Percentiles rank a stretch among this genome's conserved stretches.
Evolutionary conservation across 2,797 vertebrate genomes (phyloP).

Genomic region (Trachops cirrhosus): DNA sequence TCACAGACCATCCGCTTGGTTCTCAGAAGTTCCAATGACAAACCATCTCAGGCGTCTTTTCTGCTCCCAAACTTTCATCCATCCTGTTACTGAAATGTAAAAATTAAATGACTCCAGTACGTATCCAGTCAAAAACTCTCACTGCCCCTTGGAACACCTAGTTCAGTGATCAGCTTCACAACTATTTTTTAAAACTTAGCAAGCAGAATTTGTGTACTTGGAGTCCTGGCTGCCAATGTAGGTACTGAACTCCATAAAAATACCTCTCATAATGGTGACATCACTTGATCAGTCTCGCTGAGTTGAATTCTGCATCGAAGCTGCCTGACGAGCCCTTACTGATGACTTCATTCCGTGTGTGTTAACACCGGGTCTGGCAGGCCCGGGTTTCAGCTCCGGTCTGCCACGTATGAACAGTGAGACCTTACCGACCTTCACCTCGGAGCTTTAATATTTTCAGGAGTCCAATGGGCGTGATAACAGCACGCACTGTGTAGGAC

Average conservation of each 20-base stretch:
- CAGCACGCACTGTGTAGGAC: not conserved
- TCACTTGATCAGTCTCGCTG: not conserved
- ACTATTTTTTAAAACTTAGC: not conserved
- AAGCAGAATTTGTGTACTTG: not conserved
- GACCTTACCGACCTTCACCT: not conserved
- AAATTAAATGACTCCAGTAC: not conserved
- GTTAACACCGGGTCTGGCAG: not conserved
- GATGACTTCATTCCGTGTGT: not conserved
- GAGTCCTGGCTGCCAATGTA: not conserved
- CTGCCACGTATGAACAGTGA: not conserved
- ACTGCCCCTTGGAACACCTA: not conserved
- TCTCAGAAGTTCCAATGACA: not conserved
- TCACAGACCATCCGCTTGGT: not conserved
- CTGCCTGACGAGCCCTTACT: not conserved
- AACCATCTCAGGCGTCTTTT: not conserved
- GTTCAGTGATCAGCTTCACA: not conserved
- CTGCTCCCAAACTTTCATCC: not conserved
- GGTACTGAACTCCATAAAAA: not conserved
- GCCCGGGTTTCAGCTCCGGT: not conserved
- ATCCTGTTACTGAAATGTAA: not conserved
- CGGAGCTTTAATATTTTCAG: not conserved
- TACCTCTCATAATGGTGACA: not conserved
- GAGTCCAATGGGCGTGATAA: not conserved
- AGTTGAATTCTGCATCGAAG: not conserved
- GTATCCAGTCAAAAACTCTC: not conserved